A percentile compares a stretch with the other conserved stretches of the same genome.
Conservation (phyloP, 2,888 invertebrate genomes). For the Nemapogon koenigi region DNA sequence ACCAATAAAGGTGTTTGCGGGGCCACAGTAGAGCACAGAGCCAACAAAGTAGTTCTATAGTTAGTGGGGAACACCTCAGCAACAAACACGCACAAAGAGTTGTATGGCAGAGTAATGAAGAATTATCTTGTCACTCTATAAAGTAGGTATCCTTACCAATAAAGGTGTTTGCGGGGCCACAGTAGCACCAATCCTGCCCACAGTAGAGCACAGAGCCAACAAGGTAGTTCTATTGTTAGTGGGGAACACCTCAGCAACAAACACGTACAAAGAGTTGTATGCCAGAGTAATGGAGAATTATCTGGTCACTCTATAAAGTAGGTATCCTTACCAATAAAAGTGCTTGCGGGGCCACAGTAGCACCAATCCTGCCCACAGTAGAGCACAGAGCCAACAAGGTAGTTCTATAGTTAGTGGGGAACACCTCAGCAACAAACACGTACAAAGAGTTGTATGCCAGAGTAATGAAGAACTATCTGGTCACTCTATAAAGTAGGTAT, state of each 20-base stretch:
- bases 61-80: constrained; percentile 74
- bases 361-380: constrained; percentile 70
- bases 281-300: constrained; percentile 72
- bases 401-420: constrained; percentile 70
- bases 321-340: constrained; percentile 66
- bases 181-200: constrained; percentile 72
- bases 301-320: no score
- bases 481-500: no score
- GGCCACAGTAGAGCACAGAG: constrained; percentile 69
- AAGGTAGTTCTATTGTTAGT: constrained; percentile 69
- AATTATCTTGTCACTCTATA: constrained; percentile 72
- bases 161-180: constrained; percentile 71
- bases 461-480: constrained; percentile 72
- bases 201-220: constrained; percentile 68
- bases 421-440: constrained; percentile 72
- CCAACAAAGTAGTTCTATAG: constrained; percentile 68
- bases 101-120: constrained; percentile 70
- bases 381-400: constrained; percentile 70
- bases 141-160: constrained; percentile 60
- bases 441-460: constrained; percentile 70
- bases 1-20: constrained; percentile 72
- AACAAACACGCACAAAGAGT: constrained; percentile 70
- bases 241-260: constrained; percentile 74
- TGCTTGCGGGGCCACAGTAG: constrained; percentile 70
- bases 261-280: constrained; percentile 70